Evolutionary conservation across 2,797 vertebrate species (phyloP).

Genomic region (Cheirogaleus major): DNA sequence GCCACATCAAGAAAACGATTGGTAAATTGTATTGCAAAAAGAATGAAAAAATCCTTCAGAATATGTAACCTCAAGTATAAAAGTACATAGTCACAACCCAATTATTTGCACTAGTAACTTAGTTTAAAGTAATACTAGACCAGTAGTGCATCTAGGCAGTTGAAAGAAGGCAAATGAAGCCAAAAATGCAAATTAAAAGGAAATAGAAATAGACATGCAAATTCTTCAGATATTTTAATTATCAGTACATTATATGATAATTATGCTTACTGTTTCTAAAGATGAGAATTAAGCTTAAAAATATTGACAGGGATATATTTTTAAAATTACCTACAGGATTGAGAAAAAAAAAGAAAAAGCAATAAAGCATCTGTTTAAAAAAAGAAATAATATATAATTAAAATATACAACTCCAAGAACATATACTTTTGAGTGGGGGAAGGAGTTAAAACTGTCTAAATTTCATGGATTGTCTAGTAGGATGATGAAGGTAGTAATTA

Average conservation of each 20-base stretch:
- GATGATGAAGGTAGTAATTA: not conserved
- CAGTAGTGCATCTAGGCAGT: not conserved
- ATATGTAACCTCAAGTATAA: not conserved
- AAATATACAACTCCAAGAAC: not conserved
- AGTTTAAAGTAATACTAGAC: not conserved
- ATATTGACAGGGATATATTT: not conserved
- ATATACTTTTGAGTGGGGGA: not conserved
- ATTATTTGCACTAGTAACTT: not conserved
- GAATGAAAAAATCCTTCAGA: not conserved
- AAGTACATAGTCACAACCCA: not conserved
- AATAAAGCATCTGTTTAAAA: not conserved
- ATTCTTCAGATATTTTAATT: not conserved
- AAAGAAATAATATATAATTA: not conserved
- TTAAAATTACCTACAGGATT: not conserved
- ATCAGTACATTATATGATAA: not conserved
- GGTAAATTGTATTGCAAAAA: not conserved
- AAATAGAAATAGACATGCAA: not conserved
- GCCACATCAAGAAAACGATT: not conserved
- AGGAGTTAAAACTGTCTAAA: not conserved
- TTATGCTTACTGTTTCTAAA: not conserved
- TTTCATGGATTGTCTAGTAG: not conserved
- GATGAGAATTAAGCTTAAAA: not conserved
- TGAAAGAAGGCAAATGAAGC: not conserved
- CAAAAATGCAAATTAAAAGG: not conserved
- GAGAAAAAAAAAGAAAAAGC: not conserved